These are phyloP conservation scores for Polietes domitor DNA, from an alignment of 2,888 invertebrate genomes.

Conservation along the genomic window DNA sequence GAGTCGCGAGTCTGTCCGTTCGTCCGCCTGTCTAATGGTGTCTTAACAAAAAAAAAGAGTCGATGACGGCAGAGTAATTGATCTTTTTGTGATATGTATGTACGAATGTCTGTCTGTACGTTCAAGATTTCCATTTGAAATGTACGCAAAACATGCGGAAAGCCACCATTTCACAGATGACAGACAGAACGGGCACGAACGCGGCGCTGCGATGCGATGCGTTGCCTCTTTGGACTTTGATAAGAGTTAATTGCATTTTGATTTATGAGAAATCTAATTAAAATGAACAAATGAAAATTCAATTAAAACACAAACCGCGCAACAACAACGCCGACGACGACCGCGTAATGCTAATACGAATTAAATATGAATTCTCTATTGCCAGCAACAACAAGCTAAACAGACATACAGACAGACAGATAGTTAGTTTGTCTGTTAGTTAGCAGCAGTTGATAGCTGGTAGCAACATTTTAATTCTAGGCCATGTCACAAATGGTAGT, in stretches of 20 bases:
- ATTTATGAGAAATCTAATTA: conserved; percentile 67
- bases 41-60: conserved; percentile 2
- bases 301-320: conserved; percentile 51
- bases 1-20: conserved; percentile 10
- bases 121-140: conserved; percentile 47
- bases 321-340: conserved; percentile 20
- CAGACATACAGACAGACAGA: not conserved
- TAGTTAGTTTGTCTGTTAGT: not conserved
- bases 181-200: conserved; percentile 60
- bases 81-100: conserved; percentile 34
- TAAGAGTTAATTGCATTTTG: conserved; percentile 63
- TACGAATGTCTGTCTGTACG: too few relatives aligned
- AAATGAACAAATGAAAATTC: conserved; percentile 66
- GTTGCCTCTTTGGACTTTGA: conserved; percentile 43
- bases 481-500: conserved; percentile 62
- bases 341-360: conserved; percentile 43
- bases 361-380: conserved; percentile 51
- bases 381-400: not conserved
- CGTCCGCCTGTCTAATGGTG: conserved; percentile 29
- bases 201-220: conserved; percentile 34
- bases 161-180: conserved; percentile 65
- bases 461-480: conserved; percentile 69
- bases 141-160: conserved; percentile 55
- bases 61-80: conserved; percentile 58
- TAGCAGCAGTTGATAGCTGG: conserved; percentile 11